phyloP scores from a whole-genome alignment of 2,888 invertebrate species.

The Pecten maximus region DNA sequence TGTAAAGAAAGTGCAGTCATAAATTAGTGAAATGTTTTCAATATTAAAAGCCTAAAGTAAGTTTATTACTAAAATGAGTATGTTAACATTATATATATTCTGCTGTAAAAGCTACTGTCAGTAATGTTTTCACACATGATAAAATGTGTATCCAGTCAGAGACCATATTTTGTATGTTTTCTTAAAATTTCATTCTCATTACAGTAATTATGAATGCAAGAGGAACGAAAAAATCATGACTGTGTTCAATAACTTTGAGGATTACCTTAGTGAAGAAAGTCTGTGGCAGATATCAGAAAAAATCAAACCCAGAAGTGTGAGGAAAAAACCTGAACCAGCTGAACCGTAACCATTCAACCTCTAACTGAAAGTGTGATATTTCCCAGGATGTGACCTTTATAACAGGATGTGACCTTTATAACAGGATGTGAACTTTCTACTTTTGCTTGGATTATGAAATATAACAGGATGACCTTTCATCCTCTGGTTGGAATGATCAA shows the following conservation, averaged over 20 bases:
- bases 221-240: conserved; percentile 96
- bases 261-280: conserved; percentile 96
- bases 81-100: no score
- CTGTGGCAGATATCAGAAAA: conserved; percentile 99
- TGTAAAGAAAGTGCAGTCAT: no score
- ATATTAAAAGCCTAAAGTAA: no score
- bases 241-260: conserved; percentile 98
- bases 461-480: neutral
- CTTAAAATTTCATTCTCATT: conserved; percentile 50
- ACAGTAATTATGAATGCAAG: conserved; percentile 89
- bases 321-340: conserved; percentile 54
- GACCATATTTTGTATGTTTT: neutral
- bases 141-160: neutral
- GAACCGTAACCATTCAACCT: conserved; percentile 38
- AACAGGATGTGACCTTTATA: no score
- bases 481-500: neutral
- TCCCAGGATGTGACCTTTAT: no score
- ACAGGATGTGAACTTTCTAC: no score
- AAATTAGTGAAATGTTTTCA: no score
- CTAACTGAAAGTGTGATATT: neutral
- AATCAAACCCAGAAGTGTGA: conserved; percentile 91
- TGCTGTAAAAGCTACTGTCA: neutral
- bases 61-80: no score
- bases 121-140: neutral
- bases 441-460: no score